Percentiles rank a stretch among this genome's conserved stretches.
Evolutionary conservation across 2,113 vertebrate species (phyloP).

Genomic region (Sebastes fasciatus): DNA sequence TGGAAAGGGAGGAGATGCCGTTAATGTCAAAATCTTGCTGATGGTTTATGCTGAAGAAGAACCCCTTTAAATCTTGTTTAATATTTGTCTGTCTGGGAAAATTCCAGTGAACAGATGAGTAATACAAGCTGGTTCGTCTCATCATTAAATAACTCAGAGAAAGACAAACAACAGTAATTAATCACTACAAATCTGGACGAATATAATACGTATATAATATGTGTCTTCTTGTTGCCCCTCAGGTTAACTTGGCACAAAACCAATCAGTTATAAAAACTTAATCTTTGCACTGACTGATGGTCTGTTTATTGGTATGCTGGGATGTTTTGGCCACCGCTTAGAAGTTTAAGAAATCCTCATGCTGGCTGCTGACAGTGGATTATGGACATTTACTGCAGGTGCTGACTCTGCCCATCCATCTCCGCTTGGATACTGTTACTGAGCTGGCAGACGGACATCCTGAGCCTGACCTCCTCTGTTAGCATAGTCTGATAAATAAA

Average conservation of each 20-base stretch:
- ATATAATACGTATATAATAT: background rate
- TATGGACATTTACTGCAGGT: constrained; percentile 70
- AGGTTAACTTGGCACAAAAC: background rate
- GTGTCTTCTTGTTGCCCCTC: background rate
- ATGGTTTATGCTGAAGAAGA: background rate
- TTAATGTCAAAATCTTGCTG: background rate
- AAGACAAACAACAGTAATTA: background rate
- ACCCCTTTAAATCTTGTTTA: background rate
- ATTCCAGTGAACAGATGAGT: background rate
- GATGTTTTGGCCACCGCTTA: background rate
- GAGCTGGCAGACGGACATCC: constrained; percentile 82
- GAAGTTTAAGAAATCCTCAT: constrained; percentile 17
- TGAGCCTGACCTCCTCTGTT: constrained; percentile 40
- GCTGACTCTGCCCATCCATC: constrained; percentile 82
- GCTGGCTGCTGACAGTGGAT: constrained; percentile 49
- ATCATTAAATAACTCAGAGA: background rate
- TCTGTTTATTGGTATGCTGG: constrained; percentile 3
- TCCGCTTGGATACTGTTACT: constrained; percentile 80
- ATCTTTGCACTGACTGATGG: constrained; percentile 3
- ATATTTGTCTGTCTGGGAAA: background rate
- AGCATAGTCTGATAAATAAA: constrained; percentile 21
- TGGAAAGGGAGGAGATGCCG: no score
- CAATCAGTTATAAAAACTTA: background rate
- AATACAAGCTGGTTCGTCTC: background rate
- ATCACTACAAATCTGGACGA: background rate